Conservation (phyloP, 2,797 vertebrate species). For the Kryptopterus vitreolus region DNA sequence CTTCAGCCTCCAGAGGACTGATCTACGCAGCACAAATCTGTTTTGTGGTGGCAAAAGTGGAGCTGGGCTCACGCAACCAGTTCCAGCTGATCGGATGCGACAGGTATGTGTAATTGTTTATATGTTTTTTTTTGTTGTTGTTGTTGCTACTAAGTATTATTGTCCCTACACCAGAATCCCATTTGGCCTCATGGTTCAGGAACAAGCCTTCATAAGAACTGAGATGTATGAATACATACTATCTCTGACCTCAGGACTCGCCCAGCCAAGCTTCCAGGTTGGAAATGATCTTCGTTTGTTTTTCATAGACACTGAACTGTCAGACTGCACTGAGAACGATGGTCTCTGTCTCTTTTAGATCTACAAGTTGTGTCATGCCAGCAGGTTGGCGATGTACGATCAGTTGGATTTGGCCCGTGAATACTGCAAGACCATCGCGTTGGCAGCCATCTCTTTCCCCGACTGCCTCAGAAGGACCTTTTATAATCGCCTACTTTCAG, state of each 20-base stretch:
- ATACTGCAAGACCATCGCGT: too few species aligned
- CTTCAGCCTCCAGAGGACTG: not conserved
- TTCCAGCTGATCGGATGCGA: not conserved
- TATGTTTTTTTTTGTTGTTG: not conserved
- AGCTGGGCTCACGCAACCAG: not conserved
- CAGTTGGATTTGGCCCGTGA: too few species aligned
- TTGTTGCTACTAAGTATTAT: not conserved
- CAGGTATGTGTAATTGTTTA: not conserved
- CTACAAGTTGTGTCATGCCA: too few species aligned
- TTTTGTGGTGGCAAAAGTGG: not conserved
- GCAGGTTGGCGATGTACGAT: too few species aligned
- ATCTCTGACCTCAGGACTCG: not conserved
- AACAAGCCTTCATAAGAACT: not conserved
- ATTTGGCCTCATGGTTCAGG: not conserved
- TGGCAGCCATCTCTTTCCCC: too few species aligned
- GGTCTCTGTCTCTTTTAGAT: too few species aligned
- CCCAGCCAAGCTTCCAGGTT: constrained; percentile 11
- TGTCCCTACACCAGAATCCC: not conserved
- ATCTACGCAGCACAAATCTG: not conserved
- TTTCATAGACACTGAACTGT: too few species aligned
- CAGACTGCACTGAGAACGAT: too few species aligned
- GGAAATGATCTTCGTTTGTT: too few species aligned
- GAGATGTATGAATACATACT: not conserved
- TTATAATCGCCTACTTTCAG: too few species aligned
- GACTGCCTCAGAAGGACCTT: too few species aligned